Base-by-base conservation (phyloP, 1,140 invertebrate genomes). In the Drosophila eugracilis region DNA sequence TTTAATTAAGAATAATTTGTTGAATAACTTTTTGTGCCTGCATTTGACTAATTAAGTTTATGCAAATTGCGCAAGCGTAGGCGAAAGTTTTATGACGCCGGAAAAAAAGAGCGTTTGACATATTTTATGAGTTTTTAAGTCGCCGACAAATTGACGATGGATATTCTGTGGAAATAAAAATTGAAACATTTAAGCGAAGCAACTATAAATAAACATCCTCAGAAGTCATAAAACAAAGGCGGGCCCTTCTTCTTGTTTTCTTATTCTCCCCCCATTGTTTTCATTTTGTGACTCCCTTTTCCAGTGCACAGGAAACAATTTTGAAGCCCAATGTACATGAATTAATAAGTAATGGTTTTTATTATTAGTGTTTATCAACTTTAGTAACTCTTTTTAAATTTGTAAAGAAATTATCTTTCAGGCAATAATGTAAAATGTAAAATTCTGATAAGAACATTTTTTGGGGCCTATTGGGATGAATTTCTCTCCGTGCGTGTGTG, bases 1-100 rank as follows among this genome's bases (percentile, higher is more conserved):
- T 36, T 71, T 79, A 79, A 79, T 79, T 79, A 79, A 79, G 57
- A 75, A 63, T 75, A 71, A 79, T 79, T 79, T 80, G 63, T 44
- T 44, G 37, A 53, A 66, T 47, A 72, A 58, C 36, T 53, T 72
- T 30, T 39, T 54, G 14, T 50, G 59, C n/a, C 34, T 47, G 37
- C 73, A 50, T 54, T 75, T 55, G 41, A 73, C 66, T 67, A 78
- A 78, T 74, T 78, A 73, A 74, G 47, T 39, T 66, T 66, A 67
- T 66, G 63, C 30, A 52, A 67, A 67, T 67, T 21, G 12, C 4
- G 28, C 28, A 7, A 14, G 54, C 60, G 75, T 73, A 66, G 75
- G 75, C 75, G 67, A 69, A 76, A 60, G 72, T 76, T 75, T 55
- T 63, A 54, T 75, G 71, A 24, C 52, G 17, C n/a, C 54, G 45